Evolutionary conservation across 2,888 invertebrate genomes (phyloP), one percentile per base, ranked within the genome.

Genomic region (Luffia ferchaultella): DNA sequence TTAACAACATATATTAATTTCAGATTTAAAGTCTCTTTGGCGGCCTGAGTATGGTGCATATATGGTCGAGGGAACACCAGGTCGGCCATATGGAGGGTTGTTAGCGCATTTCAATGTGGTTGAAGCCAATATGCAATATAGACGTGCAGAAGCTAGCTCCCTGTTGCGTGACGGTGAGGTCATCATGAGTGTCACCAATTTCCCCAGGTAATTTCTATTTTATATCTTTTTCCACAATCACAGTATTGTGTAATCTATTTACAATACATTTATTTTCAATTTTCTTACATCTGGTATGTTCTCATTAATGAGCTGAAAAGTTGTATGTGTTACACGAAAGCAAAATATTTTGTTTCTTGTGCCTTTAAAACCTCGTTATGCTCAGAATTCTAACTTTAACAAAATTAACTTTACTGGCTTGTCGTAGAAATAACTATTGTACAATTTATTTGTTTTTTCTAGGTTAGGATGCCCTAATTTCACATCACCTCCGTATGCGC

Each of bases 11-110:
- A 51, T 43, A 20, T 42, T 16, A 9, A 40, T 40, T 18, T 17
- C 43, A 50, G 90, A 87, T 62, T 92, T 92, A 0, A 94, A 95
- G 67, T 95, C 93, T 0, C 75, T 97, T 43, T 99, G 99, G 99
- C 88, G 97, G 49, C 98, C 98, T 0, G 99, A 99, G 77, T 99
- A 96, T 84, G 98, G 96, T 1, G 92, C 94, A n/a, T 99, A 98
- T 68, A 98, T 99, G 98, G 88, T 98, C 52, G 98, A 99, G 85
- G 98, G 98, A 16, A 99, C 99, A 0, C 99, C 99, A 0, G 98
- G 99, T 1, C 90, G 92, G 64, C 96, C 96, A 0, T 98, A 97
- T 64, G 97, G 97, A 5, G 96, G 96, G 1, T 85, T 97, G 15
- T 85, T 98, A 68, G 97, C 97, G 3, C 97, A 98, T 83, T 97